Evolutionary conservation across 2,113 vertebrate genomes (phyloP).

Genomic region (Heterotilapia buettikoferi): DNA sequence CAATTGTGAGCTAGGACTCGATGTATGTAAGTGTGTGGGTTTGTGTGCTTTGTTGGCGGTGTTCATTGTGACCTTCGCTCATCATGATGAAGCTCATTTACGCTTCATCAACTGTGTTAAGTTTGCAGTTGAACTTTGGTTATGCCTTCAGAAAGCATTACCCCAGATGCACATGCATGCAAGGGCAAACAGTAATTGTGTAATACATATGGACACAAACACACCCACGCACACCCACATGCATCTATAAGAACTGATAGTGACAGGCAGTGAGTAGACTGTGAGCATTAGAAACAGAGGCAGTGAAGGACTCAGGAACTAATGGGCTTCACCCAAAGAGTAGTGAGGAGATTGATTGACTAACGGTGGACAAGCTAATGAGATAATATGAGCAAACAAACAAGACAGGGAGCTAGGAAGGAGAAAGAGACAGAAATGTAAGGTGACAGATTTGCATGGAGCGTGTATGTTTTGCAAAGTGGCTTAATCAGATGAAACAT

Average conservation of each 20-base stretch:
- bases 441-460: not conserved
- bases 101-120: not conserved
- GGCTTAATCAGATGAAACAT: not conserved
- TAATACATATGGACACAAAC: not conserved
- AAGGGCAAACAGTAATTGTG: not conserved
- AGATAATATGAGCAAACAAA: slow-evolving; percentile 27
- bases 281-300: not conserved
- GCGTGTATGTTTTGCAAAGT: not conserved
- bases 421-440: not conserved
- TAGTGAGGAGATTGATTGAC: not conserved
- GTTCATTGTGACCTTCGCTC: not conserved
- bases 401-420: not conserved
- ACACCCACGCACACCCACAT: not conserved
- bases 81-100: not conserved
- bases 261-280: slow-evolving; percentile 18
- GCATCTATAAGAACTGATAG: not conserved
- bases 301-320: slow-evolving; percentile 8
- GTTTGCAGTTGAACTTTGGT: slow-evolving; percentile 20
- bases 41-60: not conserved
- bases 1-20: not conserved
- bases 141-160: slow-evolving; percentile 33
- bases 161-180: not conserved
- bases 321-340: slow-evolving; percentile 27
- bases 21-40: not conserved
- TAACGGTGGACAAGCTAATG: slow-evolving; percentile 26